These are phyloP conservation scores for Drosophila insularis DNA, from an alignment of 1,140 invertebrate genomes.

Conservation along the genomic window DNA sequence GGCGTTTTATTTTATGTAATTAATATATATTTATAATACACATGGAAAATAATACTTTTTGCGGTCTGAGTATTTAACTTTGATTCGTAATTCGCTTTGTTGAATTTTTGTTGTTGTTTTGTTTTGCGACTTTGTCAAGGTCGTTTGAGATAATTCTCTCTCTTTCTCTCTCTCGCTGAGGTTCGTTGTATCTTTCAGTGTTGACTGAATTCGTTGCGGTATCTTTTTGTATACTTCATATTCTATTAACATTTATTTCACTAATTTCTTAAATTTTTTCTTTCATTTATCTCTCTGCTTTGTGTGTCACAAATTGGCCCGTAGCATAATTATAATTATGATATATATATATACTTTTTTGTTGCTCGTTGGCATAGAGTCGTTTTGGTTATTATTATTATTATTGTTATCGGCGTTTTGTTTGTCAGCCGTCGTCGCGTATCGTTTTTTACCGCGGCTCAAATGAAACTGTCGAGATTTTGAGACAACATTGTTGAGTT, in stretches of 20 bases:
- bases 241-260: slow-evolving; percentile 9
- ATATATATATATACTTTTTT: slow-evolving; percentile 21
- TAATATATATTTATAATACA: slow-evolving; percentile 62
- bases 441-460: slow-evolving; percentile 81
- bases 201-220: slow-evolving; percentile 46
- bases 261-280: slow-evolving; percentile 7
- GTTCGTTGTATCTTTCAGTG: slow-evolving; percentile 51
- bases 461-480: slow-evolving; percentile 79
- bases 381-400: slow-evolving; percentile 18
- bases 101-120: slow-evolving; percentile 47
- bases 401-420: slow-evolving; percentile 21
- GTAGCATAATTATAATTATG: neutral
- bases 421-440: slow-evolving; percentile 57
- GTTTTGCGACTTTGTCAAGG: slow-evolving; percentile 66
- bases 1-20: slow-evolving; percentile 45
- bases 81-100: slow-evolving; percentile 33
- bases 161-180: slow-evolving; percentile 8
- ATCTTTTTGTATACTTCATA: slow-evolving; percentile 27
- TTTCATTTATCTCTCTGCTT: slow-evolving; percentile 17
- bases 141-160: no score
- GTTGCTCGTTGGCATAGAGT: slow-evolving; percentile 20
- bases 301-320: slow-evolving; percentile 4
- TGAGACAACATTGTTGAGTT: slow-evolving; percentile 24
- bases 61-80: slow-evolving; percentile 37
- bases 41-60: slow-evolving; percentile 68